Percentiles rank a stretch among this genome's conserved stretches.
These are phyloP conservation scores for Streblospio benedicti DNA, from an alignment of 1,140 invertebrate genomes.

Conservation along the genomic window DNA sequence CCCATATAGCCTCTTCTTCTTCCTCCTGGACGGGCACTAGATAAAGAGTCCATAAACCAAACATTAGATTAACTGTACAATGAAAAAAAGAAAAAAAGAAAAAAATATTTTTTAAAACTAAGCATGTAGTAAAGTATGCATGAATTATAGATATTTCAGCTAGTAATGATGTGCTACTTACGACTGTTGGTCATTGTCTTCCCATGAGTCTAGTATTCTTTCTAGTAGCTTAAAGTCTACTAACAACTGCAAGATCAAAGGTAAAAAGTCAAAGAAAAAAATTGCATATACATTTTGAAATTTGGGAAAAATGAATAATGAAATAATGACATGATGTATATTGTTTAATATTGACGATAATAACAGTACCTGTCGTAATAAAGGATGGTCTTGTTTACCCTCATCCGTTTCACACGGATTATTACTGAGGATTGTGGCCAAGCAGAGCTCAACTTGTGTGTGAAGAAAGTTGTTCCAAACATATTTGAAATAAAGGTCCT, in stretches of 20 bases:
- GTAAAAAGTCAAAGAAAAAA: background rate
- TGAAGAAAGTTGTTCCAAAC: slow-evolving; percentile 84
- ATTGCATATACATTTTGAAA: background rate
- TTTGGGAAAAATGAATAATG: background rate
- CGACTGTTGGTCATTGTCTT: slow-evolving; percentile 53
- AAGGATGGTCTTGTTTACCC: slow-evolving; percentile 39
- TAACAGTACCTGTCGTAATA: slow-evolving; percentile 41
- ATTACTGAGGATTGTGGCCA: slow-evolving; percentile 58
- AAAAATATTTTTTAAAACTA: background rate
- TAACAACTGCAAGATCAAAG: slow-evolving; percentile 55
- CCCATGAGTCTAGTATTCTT: slow-evolving; percentile 59
- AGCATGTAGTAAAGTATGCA: background rate
- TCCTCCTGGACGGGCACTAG: slow-evolving; percentile 47
- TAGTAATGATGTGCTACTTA: slow-evolving; percentile 29
- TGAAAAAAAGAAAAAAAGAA: background rate
- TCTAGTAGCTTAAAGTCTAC: slow-evolving; percentile 58
- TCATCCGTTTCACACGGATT: slow-evolving; percentile 32
- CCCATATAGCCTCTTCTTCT: slow-evolving; percentile 65
- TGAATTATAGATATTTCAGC: background rate
- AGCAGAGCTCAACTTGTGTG: slow-evolving; percentile 67
- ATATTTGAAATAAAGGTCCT: slow-evolving; percentile 77
- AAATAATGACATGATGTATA: background rate
- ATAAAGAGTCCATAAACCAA: slow-evolving; percentile 18
- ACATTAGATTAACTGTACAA: background rate
- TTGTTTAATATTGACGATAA: background rate